Evolutionary conservation across 2,113 vertebrate genomes (phyloP).

Genomic region (Spea bombifrons): DNA sequence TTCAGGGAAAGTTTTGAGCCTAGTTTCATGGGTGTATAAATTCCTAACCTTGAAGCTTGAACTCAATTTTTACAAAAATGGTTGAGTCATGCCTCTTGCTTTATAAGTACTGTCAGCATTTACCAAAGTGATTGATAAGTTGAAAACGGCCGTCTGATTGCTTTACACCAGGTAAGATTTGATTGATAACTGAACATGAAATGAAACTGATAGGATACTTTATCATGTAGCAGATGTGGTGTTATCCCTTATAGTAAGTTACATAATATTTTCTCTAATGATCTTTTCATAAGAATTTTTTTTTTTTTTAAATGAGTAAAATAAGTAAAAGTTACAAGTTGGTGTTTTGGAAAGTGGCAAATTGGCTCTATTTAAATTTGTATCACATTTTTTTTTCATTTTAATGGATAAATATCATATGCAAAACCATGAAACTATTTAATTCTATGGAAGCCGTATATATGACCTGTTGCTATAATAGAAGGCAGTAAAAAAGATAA

Average conservation of each 20-base stretch:
- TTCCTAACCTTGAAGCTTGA: constrained; percentile 16
- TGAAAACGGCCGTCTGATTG: constrained; percentile 22
- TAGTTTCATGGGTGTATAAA: background rate
- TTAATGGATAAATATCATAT: background rate
- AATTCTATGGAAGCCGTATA: too few relatives aligned
- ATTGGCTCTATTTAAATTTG: too few relatives aligned
- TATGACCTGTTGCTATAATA: too few relatives aligned
- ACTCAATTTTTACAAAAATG: constrained; percentile 9
- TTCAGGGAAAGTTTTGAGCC: background rate
- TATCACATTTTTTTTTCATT: too few relatives aligned
- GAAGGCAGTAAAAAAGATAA: too few relatives aligned
- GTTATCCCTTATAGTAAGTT: background rate
- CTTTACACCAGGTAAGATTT: constrained; percentile 9
- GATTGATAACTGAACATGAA: constrained; percentile 27
- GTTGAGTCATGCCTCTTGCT: constrained; percentile 13
- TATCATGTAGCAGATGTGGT: constrained; percentile 10
- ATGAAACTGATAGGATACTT: constrained; percentile 18
- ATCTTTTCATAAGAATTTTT: background rate
- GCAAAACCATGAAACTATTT: background rate
- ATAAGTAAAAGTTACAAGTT: too few relatives aligned
- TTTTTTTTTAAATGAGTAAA: background rate
- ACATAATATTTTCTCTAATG: background rate
- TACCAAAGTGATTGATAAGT: constrained; percentile 31
- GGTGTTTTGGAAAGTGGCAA: too few relatives aligned
- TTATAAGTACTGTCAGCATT: constrained; percentile 20